phyloP scores from a whole-genome alignment of 2,113 vertebrate genomes.

The Vicugna pacos region DNA sequence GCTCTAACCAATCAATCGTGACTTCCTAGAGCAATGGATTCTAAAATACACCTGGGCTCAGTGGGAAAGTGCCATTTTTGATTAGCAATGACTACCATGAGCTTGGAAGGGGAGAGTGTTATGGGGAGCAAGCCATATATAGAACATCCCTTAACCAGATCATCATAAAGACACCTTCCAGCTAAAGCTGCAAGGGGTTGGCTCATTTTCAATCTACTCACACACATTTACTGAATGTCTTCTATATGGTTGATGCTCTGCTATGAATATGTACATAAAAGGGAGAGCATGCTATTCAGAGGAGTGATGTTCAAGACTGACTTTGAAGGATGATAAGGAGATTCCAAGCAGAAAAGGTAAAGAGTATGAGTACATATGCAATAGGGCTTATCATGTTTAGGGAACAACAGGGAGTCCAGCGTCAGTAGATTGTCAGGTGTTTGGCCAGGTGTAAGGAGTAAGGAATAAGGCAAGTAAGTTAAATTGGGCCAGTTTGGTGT shows the following conservation, averaged over 20 bases:
- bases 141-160: not conserved
- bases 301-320: not conserved
- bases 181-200: not conserved
- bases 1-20: not conserved
- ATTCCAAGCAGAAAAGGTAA: not conserved
- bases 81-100: not conserved
- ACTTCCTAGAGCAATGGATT: constrained; percentile 2
- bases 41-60: constrained; percentile 14
- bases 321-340: not conserved
- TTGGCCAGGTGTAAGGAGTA: not conserved
- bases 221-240: not conserved
- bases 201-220: not conserved
- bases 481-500: not conserved
- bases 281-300: not conserved
- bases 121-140: not conserved
- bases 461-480: constrained; percentile 11
- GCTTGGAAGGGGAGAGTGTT: not conserved
- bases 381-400: not conserved
- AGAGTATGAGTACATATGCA: not conserved
- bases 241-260: not conserved
- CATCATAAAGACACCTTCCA: not conserved
- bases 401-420: not conserved
- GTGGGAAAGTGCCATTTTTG: not conserved
- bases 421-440: not conserved
- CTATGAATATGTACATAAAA: not conserved